phyloP scores from a whole-genome alignment of 2,888 invertebrate species.

The Herminia tarsipennalis region DNA sequence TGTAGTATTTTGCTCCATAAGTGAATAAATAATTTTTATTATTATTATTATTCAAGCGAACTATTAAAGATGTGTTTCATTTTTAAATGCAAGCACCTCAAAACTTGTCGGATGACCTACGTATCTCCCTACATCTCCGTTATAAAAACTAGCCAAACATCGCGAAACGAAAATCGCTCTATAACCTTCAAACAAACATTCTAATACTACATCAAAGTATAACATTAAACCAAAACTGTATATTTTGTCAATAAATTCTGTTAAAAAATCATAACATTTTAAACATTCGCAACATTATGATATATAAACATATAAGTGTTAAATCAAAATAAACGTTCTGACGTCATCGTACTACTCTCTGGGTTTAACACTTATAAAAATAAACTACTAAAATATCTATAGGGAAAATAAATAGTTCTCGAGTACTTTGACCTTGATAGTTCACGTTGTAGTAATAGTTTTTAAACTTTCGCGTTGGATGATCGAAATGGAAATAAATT shows the following conservation, averaged over 20 bases:
- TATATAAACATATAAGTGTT: slow-evolving; percentile 3
- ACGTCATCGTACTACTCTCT: slow-evolving; percentile 1
- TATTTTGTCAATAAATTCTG: slow-evolving; percentile 28
- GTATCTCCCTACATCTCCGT: too few species aligned
- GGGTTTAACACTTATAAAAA: background rate
- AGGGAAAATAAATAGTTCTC: background rate
- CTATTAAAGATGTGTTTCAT: too few species aligned
- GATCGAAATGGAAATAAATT: too few species aligned
- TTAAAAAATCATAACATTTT: slow-evolving; percentile 22
- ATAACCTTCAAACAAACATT: too few species aligned
- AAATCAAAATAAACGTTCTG: slow-evolving; percentile 7
- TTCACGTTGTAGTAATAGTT: too few species aligned
- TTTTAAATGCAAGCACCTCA: too few species aligned
- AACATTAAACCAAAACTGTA: slow-evolving; percentile 3
- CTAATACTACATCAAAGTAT: background rate
- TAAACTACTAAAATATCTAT: slow-evolving; percentile 4
- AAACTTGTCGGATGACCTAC: too few species aligned
- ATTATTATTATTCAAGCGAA: too few species aligned
- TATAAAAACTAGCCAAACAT: too few species aligned
- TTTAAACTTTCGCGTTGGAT: too few species aligned
- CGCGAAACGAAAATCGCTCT: background rate
- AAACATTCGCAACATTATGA: slow-evolving; percentile 17
- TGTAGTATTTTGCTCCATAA: too few species aligned
- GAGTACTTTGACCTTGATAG: background rate
- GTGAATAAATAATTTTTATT: too few species aligned